A percentile compares a stretch with the other conserved stretches of the same genome.
phyloP scores from a whole-genome alignment of 2,113 vertebrate genomes.

The Shinisaurus crocodilurus region DNA sequence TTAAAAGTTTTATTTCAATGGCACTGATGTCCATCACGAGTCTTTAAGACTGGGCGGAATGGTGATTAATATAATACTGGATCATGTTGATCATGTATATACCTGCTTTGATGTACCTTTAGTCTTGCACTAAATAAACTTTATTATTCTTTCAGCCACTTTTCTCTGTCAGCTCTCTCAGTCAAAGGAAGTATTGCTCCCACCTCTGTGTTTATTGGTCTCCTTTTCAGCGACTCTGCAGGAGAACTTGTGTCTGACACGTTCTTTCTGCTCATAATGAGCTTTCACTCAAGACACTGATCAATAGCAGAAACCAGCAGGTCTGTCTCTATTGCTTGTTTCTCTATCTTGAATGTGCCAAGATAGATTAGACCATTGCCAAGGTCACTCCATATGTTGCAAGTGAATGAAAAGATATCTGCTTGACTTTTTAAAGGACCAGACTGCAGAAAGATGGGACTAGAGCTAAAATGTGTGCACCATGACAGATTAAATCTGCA shows the following conservation, averaged over 20 bases:
- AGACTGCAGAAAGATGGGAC: slow-evolving; percentile 52
- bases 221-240: slow-evolving; percentile 33
- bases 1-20: neutral
- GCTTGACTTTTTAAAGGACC: slow-evolving; percentile 64
- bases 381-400: slow-evolving; percentile 76
- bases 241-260: slow-evolving; percentile 54
- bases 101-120: neutral
- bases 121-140: neutral
- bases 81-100: neutral
- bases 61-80: neutral
- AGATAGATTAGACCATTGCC: slow-evolving; percentile 78
- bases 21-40: neutral
- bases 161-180: neutral
- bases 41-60: neutral
- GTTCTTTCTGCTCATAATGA: slow-evolving; percentile 73
- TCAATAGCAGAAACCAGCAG: slow-evolving; percentile 80
- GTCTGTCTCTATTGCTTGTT: slow-evolving; percentile 78
- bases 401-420: slow-evolving; percentile 67
- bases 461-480: slow-evolving; percentile 41
- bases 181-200: rapidly evolving
- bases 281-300: slow-evolving; percentile 77
- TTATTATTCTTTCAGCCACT: rapidly evolving
- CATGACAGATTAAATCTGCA: slow-evolving; percentile 61
- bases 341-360: slow-evolving; percentile 81
- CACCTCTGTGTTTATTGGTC: neutral